These are phyloP conservation scores for Rhodophaea formosa DNA, from an alignment of 2,888 invertebrate species.

Conservation along the genomic window DNA sequence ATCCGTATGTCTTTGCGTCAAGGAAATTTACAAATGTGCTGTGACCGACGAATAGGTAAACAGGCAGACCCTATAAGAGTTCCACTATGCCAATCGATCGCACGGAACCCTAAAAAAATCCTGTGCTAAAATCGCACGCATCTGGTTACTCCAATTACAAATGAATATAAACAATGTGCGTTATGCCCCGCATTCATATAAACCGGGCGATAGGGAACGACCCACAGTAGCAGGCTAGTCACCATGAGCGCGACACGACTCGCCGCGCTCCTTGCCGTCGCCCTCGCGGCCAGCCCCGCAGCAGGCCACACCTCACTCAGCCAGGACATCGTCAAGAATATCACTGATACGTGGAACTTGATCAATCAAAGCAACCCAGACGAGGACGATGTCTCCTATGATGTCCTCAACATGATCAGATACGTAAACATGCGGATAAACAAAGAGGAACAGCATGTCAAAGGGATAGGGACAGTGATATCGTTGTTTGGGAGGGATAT, in stretches of 20 bases:
- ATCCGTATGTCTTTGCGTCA: no score
- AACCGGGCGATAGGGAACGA: not conserved
- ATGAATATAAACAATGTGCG: not conserved
- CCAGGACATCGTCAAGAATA: slow-evolving; percentile 82
- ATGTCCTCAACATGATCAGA: not conserved
- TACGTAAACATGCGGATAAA: not conserved
- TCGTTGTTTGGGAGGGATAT: slow-evolving; percentile 61
- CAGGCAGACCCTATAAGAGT: no score
- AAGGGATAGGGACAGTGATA: slow-evolving; percentile 54
- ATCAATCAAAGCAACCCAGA: slow-evolving; percentile 73
- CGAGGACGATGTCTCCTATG: slow-evolving; percentile 25
- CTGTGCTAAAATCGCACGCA: not conserved
- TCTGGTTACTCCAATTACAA: not conserved
- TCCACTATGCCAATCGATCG: no score
- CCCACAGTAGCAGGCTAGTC: not conserved
- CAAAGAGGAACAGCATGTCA: slow-evolving; percentile 37
- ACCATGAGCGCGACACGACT: slow-evolving; percentile 35
- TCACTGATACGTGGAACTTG: slow-evolving; percentile 84
- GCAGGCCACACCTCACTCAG: slow-evolving; percentile 78
- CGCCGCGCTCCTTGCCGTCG: slow-evolving; percentile 46
- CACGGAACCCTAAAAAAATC: no score
- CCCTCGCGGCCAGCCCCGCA: slow-evolving; percentile 38
- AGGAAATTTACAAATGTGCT: no score
- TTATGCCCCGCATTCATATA: not conserved
- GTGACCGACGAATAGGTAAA: no score